These are phyloP conservation scores for Agelaius phoeniceus DNA, from an alignment of 2,113 vertebrate genomes.

Conservation along the genomic window DNA sequence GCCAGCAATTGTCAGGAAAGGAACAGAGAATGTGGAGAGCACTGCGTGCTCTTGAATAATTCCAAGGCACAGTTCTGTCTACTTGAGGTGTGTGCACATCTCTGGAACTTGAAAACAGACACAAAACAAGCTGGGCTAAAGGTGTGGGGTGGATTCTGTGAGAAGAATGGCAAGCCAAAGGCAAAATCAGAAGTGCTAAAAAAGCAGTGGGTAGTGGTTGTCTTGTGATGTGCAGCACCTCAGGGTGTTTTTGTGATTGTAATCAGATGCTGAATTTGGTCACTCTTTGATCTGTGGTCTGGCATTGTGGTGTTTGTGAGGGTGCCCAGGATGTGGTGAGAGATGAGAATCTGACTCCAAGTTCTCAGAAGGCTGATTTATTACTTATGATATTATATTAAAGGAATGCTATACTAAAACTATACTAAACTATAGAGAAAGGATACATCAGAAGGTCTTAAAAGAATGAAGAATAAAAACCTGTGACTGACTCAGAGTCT, in stretches of 20 bases:
- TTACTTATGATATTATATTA: no score
- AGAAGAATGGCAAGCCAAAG: not conserved
- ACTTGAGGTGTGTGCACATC: accelerated
- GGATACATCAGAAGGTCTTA: no score
- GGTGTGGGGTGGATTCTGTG: not conserved
- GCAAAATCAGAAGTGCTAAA: not conserved
- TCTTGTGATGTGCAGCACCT: no score
- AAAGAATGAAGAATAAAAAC: no score
- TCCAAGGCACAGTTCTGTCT: not conserved
- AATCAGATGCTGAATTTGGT: not conserved
- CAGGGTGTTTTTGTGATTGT: accelerated
- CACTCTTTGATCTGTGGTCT: not conserved
- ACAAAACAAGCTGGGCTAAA: not conserved
- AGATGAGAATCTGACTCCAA: no score
- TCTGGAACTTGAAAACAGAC: not conserved
- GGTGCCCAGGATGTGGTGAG: no score
- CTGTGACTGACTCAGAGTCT: no score
- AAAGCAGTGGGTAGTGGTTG: not conserved
- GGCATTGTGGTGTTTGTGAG: no score
- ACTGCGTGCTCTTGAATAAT: accelerated
- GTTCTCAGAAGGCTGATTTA: no score
- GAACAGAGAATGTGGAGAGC: not conserved
- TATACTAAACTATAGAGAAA: no score
- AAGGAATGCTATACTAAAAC: no score
- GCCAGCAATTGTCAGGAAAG: not conserved